phyloP scores from a whole-genome alignment of 2,888 invertebrate species.

The Drosophila cognata region DNA sequence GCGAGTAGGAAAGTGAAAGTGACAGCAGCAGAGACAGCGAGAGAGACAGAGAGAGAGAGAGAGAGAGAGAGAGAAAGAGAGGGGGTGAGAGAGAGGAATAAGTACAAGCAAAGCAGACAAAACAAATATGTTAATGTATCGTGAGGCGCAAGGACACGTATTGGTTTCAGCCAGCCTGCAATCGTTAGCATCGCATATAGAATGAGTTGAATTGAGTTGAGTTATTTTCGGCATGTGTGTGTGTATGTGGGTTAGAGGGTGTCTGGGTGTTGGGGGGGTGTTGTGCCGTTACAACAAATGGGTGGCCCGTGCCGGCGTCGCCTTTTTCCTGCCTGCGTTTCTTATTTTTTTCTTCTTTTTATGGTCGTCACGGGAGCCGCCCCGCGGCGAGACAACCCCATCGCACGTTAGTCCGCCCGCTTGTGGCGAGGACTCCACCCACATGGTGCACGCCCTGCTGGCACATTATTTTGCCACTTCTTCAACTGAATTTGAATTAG shows the following conservation, averaged over 20 bases:
- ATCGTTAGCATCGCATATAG: slow-evolving; percentile 74
- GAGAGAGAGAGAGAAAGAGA: not conserved
- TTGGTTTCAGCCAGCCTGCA: slow-evolving; percentile 71
- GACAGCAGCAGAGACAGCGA: not conserved
- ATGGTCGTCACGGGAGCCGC: slow-evolving; percentile 72
- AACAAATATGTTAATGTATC: slow-evolving; percentile 81
- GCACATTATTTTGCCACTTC: slow-evolving; percentile 79
- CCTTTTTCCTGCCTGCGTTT: slow-evolving; percentile 64
- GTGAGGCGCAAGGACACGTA: slow-evolving; percentile 67
- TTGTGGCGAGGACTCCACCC: slow-evolving; percentile 49
- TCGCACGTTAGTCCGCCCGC: slow-evolving; percentile 17
- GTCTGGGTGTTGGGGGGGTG: not conserved
- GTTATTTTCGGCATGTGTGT: slow-evolving; percentile 58
- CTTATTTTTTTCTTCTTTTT: slow-evolving; percentile 47
- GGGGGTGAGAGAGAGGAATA: not conserved
- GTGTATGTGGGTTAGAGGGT: not conserved
- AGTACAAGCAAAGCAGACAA: slow-evolving; percentile 67
- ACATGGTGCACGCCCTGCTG: slow-evolving; percentile 70
- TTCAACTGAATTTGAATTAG: slow-evolving; percentile 81
- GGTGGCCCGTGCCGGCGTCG: slow-evolving; percentile 74
- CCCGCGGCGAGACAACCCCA: slow-evolving; percentile 65
- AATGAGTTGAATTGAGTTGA: slow-evolving; percentile 63
- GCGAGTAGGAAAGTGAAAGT: not conserved
- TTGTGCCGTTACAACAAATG: slow-evolving; percentile 65
- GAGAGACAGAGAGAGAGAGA: not conserved